These are phyloP conservation scores for Xiphophorus couchianus DNA, from an alignment of 2,113 vertebrate species.

Conservation along the genomic window DNA sequence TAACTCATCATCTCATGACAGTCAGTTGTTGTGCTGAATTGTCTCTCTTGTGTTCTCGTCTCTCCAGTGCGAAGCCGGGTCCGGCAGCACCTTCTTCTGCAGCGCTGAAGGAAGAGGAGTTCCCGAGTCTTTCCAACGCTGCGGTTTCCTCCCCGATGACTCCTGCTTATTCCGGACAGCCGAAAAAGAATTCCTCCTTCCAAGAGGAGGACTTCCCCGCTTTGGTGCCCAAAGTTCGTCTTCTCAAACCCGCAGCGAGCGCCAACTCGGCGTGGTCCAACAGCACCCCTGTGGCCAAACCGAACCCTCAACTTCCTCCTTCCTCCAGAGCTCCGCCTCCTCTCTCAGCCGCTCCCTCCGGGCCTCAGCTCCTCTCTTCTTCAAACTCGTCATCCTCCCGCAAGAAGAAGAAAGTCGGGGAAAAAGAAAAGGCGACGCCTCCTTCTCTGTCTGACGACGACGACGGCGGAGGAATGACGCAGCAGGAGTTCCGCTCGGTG, in stretches of 20 bases:
- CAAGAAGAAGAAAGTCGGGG: conserved; percentile 80
- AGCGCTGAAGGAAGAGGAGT: conserved; percentile 93
- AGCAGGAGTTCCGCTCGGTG: conserved; percentile 82
- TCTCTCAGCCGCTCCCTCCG: conserved; percentile 36
- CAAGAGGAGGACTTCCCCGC: conserved; percentile 98
- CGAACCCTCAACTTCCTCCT: conserved; percentile 62
- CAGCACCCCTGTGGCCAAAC: conserved; percentile 75
- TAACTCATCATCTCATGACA: background rate
- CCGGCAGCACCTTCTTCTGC: conserved; percentile 62
- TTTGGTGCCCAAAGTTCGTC: conserved; percentile 87
- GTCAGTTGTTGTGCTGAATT: background rate
- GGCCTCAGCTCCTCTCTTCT: conserved; percentile 63
- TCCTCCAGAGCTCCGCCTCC: conserved; percentile 49
- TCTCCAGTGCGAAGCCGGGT: conserved; percentile 62
- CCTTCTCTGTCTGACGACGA: conserved; percentile 68
- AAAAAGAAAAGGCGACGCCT: conserved; percentile 69
- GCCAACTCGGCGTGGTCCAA: conserved; percentile 88
- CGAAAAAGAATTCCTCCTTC: conserved; percentile 83
- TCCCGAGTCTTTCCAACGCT: conserved; percentile 86
- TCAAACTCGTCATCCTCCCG: conserved; percentile 60
- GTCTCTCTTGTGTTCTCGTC: background rate
- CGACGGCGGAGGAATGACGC: conserved; percentile 76
- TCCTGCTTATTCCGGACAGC: conserved; percentile 78
- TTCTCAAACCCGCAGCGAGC: conserved; percentile 73
- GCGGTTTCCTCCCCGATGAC: conserved; percentile 73